A percentile compares a stretch with the other conserved stretches of the same genome.
phyloP scores from a whole-genome alignment of 2,797 vertebrate genomes.

The Serranus cabrilla region DNA sequence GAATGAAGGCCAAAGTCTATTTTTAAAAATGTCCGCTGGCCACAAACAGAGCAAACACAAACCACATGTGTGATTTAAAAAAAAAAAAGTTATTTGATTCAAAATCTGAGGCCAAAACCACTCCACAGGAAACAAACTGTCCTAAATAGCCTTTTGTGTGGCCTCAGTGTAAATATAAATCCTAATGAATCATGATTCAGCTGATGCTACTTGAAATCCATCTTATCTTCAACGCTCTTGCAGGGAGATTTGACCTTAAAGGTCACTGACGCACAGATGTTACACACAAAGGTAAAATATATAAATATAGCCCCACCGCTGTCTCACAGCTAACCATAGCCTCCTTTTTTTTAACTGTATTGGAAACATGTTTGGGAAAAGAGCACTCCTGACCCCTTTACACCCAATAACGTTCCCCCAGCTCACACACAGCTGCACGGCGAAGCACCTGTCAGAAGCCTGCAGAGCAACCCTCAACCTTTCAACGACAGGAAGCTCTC shows the following conservation, averaged over 20 bases:
- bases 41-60: constrained; percentile 28
- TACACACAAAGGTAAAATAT: constrained; percentile 6
- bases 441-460: constrained; percentile 80
- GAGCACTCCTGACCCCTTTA: constrained; percentile 79
- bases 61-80: constrained; percentile 26
- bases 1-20: constrained; percentile 16
- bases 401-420: constrained; percentile 68
- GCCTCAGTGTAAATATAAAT: not conserved
- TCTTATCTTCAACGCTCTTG: not conserved
- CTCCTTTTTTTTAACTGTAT: constrained; percentile 47
- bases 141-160: not conserved
- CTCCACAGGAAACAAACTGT: not conserved
- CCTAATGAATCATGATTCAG: not conserved
- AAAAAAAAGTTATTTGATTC: not conserved
- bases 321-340: not conserved
- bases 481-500: constrained; percentile 88
- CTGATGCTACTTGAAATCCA: not conserved
- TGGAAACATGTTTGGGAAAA: constrained; percentile 72
- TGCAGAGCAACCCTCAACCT: constrained; percentile 78
- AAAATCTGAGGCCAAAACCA: not conserved
- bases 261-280: constrained; percentile 42
- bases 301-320: constrained; percentile 12
- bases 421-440: constrained; percentile 78
- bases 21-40: constrained; percentile 22
- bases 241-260: constrained; percentile 19